These are phyloP conservation scores for Microcebus tavaratra DNA, from an alignment of 2,113 vertebrate species.

Conservation along the genomic window DNA sequence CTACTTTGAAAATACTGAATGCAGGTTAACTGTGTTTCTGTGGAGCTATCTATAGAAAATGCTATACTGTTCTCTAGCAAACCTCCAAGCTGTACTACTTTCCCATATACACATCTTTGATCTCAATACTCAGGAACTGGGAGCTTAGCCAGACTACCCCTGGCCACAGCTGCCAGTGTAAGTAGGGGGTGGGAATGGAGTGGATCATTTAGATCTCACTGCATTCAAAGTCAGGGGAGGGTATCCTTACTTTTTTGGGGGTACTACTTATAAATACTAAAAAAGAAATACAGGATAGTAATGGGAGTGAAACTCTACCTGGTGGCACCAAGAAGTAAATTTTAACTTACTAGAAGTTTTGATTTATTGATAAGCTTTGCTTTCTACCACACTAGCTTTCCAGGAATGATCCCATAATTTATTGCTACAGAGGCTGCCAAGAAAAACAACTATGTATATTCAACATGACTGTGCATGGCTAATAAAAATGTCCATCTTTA, in stretches of 20 bases:
- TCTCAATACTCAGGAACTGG: neutral
- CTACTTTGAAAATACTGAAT: constrained; percentile 31
- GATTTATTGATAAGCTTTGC: neutral
- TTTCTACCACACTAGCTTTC: neutral
- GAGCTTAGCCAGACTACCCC: neutral
- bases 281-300: neutral
- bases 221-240: neutral
- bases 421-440: neutral
- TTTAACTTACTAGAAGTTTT: neutral
- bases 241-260: neutral
- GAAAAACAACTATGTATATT: neutral
- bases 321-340: neutral
- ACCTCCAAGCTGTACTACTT: neutral
- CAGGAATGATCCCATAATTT: neutral
- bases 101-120: neutral
- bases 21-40: neutral
- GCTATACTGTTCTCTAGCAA: neutral
- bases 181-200: neutral
- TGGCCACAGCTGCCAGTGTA: neutral
- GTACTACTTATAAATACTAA: neutral
- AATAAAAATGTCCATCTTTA: neutral
- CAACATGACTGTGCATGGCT: neutral
- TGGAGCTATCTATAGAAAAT: neutral
- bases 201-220: neutral
- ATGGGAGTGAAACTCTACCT: neutral